phyloP scores from a whole-genome alignment of 1,140 invertebrate species.

The Drosophila carrolli region DNA sequence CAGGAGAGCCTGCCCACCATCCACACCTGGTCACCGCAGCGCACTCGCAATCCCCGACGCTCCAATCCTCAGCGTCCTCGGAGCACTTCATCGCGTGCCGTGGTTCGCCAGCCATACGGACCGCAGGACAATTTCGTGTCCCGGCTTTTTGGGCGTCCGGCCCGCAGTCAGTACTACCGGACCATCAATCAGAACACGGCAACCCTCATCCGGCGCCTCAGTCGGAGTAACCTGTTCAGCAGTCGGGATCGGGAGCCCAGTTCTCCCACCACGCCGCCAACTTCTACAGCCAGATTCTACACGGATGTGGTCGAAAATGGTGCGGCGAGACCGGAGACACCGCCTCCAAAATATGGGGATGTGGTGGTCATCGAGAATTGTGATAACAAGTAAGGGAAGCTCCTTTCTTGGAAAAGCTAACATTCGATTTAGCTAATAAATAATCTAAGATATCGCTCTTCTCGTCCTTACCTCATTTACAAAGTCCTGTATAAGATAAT shows the following conservation, averaged over 20 bases:
- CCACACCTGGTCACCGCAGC: slow-evolving; percentile 45
- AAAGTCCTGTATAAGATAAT: background rate
- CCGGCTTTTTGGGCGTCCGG: slow-evolving; percentile 76
- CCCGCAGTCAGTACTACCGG: slow-evolving; percentile 76
- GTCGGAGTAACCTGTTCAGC: slow-evolving; percentile 77
- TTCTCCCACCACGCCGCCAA: slow-evolving; percentile 36
- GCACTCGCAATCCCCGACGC: slow-evolving; percentile 51
- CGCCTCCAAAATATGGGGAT: slow-evolving; percentile 74
- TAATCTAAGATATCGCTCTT: slow-evolving; percentile 26
- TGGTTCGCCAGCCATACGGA: slow-evolving; percentile 59
- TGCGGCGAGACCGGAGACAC: slow-evolving; percentile 67
- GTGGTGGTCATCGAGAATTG: slow-evolving; percentile 77
- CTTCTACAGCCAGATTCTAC: slow-evolving; percentile 53
- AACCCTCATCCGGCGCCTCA: slow-evolving; percentile 73
- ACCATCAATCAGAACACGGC: slow-evolving; percentile 81
- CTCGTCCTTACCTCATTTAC: slow-evolving; percentile 14
- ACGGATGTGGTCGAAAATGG: slow-evolving; percentile 36
- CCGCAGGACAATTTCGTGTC: slow-evolving; percentile 72
- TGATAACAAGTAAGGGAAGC: slow-evolving; percentile 66
- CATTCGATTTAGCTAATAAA: slow-evolving; percentile 34
- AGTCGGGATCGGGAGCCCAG: slow-evolving; percentile 61
- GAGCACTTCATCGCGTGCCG: slow-evolving; percentile 41
- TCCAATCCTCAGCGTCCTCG: slow-evolving; percentile 56
- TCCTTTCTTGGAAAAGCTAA: background rate
- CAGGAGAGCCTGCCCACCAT: slow-evolving; percentile 51